Evolutionary conservation across 2,888 invertebrate genomes (phyloP).

Genomic region (Leptinotarsa tumamoca): DNA sequence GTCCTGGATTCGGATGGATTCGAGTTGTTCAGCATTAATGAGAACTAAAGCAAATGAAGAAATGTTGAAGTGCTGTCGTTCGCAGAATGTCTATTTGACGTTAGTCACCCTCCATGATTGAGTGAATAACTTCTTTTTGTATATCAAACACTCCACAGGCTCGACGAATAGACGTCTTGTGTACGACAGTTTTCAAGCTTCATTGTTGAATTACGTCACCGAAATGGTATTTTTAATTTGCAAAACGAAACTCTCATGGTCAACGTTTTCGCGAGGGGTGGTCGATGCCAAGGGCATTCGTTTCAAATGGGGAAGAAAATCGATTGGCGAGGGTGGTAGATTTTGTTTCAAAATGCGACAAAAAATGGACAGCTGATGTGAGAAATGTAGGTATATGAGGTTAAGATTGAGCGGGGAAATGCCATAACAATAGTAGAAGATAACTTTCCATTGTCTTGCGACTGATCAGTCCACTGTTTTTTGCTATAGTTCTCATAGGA

Average conservation of each 20-base stretch:
- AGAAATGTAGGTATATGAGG: too few relatives aligned
- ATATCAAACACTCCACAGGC: constrained; percentile 34
- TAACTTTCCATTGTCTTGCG: too few relatives aligned
- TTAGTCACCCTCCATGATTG: constrained; percentile 38
- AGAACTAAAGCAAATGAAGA: constrained; percentile 31
- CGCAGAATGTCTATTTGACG: constrained; percentile 36
- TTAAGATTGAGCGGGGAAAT: too few relatives aligned
- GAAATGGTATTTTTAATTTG: constrained; percentile 32
- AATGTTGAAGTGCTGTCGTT: constrained; percentile 33
- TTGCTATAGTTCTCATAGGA: too few relatives aligned
- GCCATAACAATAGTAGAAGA: too few relatives aligned
- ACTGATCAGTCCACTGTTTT: too few relatives aligned
- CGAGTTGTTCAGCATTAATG: constrained; percentile 14
- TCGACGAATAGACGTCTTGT: constrained; percentile 30
- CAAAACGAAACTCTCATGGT: constrained; percentile 34
- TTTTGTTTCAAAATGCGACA: too few relatives aligned
- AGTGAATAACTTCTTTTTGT: constrained; percentile 37
- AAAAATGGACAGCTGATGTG: too few relatives aligned
- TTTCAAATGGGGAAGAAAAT: neutral
- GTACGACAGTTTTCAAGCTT: constrained; percentile 31
- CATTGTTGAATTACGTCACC: constrained; percentile 11
- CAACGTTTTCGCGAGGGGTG: constrained; percentile 26
- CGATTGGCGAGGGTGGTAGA: too few relatives aligned
- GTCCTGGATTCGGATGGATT: neutral
- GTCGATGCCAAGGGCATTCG: constrained; percentile 9